A percentile compares a stretch with the other conserved stretches of the same genome.
These are phyloP conservation scores for Perithous albicinctus DNA, from an alignment of 2,888 invertebrate genomes.

Conservation along the genomic window DNA sequence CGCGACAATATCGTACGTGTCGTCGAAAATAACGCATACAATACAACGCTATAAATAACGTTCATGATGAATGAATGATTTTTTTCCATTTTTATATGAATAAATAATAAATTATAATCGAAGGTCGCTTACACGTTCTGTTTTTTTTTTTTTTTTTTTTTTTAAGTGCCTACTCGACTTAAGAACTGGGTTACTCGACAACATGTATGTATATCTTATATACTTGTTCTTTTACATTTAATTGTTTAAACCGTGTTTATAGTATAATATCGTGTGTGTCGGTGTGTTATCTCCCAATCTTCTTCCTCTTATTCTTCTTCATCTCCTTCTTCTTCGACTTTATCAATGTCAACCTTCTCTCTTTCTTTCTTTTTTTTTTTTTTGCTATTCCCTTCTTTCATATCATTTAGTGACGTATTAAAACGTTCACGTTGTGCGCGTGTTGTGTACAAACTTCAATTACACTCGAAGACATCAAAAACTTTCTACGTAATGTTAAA, in stretches of 20 bases:
- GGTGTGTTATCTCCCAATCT: slow-evolving; percentile 58
- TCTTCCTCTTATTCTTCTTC: not conserved
- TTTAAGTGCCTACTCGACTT: slow-evolving; percentile 81
- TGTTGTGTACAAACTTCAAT: slow-evolving; percentile 82
- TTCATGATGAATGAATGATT: slow-evolving; percentile 61
- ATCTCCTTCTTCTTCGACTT: slow-evolving; percentile 25
- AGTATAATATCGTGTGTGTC: slow-evolving; percentile 68
- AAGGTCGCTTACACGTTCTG: slow-evolving; percentile 62
- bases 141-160: slow-evolving; percentile 55
- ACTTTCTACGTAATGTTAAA: slow-evolving; percentile 82
- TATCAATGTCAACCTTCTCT: slow-evolving; percentile 60
- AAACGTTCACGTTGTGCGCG: slow-evolving; percentile 83
- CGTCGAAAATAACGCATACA: slow-evolving; percentile 80
- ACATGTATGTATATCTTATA: slow-evolving; percentile 80
- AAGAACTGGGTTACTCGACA: slow-evolving; percentile 83
- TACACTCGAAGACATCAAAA: slow-evolving; percentile 85
- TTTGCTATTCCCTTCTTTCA: slow-evolving; percentile 44
- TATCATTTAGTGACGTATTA: slow-evolving; percentile 76
- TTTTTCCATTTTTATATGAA: slow-evolving; percentile 56
- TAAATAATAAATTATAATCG: slow-evolving; percentile 61
- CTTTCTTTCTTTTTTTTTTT: slow-evolving; percentile 50
- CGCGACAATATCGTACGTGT: slow-evolving; percentile 75
- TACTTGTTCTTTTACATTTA: slow-evolving; percentile 79
- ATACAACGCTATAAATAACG: slow-evolving; percentile 80
- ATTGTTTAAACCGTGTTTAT: slow-evolving; percentile 73